Evolutionary conservation across 2,888 invertebrate species (phyloP).

Genomic region (Sesia apiformis): DNA sequence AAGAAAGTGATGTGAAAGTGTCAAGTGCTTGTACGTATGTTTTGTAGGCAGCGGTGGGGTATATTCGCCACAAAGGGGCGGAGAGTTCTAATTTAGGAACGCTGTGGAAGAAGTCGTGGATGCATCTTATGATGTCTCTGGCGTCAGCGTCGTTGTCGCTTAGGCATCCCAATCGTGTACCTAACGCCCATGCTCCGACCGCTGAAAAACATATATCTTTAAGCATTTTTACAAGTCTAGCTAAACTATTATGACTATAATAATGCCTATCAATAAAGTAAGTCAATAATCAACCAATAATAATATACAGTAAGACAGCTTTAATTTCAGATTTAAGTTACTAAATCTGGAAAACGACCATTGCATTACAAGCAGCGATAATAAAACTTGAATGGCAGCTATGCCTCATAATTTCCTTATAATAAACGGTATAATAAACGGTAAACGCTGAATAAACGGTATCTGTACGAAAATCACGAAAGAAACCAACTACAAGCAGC

Average conservation of each 20-base stretch:
- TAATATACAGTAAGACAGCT: too few species aligned
- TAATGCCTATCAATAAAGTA: too few species aligned
- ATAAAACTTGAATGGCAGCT: too few species aligned
- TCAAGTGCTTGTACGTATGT: conserved; percentile 82
- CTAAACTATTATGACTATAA: too few species aligned
- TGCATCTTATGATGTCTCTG: conserved; percentile 83
- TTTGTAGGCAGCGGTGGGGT: conserved; percentile 80
- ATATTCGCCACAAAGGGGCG: conserved; percentile 83
- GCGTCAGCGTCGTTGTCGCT: conserved; percentile 81
- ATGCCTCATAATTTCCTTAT: too few species aligned
- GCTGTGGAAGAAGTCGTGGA: conserved; percentile 84
- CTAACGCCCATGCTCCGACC: conserved; percentile 86
- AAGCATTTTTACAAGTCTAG: neutral
- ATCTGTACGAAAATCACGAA: conserved; percentile 9
- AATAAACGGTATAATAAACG: too few species aligned
- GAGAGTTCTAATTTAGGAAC: conserved; percentile 83
- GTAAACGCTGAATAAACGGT: neutral
- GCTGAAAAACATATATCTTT: conserved; percentile 60
- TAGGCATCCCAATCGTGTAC: conserved; percentile 85
- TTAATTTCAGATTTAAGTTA: too few species aligned
- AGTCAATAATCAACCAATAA: too few species aligned
- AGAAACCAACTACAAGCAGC: conserved; percentile 7
- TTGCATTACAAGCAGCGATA: too few species aligned
- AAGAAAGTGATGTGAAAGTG: conserved; percentile 78
- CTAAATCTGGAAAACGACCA: too few species aligned